These are phyloP conservation scores for Darevskia nairensis DNA, from an alignment of 2,797 vertebrate species.

Conservation along the genomic window DNA sequence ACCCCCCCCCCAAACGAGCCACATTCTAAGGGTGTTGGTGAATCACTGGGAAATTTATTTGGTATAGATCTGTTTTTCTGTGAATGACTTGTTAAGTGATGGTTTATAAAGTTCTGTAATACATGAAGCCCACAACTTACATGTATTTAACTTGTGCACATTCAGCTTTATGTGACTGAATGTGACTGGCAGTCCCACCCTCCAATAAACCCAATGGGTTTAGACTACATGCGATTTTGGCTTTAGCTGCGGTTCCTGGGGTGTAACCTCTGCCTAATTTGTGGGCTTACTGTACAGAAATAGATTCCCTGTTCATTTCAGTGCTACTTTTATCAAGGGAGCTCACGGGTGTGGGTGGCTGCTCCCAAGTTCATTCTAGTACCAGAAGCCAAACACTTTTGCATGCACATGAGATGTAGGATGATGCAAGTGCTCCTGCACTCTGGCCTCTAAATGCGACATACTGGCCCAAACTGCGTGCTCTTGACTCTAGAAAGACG, in stretches of 20 bases:
- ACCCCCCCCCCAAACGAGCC: too few relatives aligned
- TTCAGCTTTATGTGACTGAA: too few relatives aligned
- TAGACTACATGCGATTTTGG: too few relatives aligned
- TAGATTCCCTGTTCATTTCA: background rate
- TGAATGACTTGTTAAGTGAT: background rate
- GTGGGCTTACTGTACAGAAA: too few relatives aligned
- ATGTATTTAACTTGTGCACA: too few relatives aligned
- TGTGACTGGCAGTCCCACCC: too few relatives aligned
- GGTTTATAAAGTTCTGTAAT: background rate
- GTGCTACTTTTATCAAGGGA: background rate
- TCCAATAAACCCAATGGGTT: too few relatives aligned
- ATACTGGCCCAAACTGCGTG: too few relatives aligned
- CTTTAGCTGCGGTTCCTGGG: too few relatives aligned
- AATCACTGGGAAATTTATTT: background rate
- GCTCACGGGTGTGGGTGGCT: background rate
- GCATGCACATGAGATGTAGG: too few relatives aligned
- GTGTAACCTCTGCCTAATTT: too few relatives aligned
- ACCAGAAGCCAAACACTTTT: background rate
- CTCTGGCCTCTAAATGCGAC: background rate
- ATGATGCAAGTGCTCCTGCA: background rate
- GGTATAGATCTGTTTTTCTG: background rate
- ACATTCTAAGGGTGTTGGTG: background rate
- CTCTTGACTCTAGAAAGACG: background rate
- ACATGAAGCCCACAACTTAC: too few relatives aligned
- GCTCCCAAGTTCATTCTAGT: background rate